These are phyloP conservation scores for Scylla paramamosain DNA, from an alignment of 1,140 invertebrate genomes.

Conservation along the genomic window DNA sequence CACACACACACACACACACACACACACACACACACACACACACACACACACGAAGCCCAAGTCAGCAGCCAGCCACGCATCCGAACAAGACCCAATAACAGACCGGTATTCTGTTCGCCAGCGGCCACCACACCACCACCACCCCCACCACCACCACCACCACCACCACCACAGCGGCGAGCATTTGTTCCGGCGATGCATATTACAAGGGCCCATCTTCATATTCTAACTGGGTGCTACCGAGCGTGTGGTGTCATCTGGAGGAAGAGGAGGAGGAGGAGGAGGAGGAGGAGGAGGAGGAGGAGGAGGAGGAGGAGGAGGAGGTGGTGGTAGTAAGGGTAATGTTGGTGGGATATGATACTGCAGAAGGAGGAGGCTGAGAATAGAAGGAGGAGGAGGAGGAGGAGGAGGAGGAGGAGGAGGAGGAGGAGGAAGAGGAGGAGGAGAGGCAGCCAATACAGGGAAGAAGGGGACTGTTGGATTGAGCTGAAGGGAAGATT, in stretches of 20 bases:
- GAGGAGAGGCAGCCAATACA: not conserved
- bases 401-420: not conserved
- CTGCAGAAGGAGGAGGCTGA: not conserved
- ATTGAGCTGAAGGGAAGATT: conserved; percentile 34
- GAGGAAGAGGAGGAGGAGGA: not conserved
- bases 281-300: conserved; percentile 32
- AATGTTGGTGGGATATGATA: not conserved
- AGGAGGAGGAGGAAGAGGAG: conserved; percentile 13
- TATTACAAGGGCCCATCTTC: conserved; percentile 73
- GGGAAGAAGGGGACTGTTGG: not conserved
- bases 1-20: too few species aligned
- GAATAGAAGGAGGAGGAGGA: conserved; percentile 15
- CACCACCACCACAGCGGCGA: conserved; percentile 16
- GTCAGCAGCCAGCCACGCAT: conserved; percentile 47
- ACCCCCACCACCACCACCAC: not conserved
- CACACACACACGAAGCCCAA: not conserved
- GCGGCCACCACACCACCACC: not conserved
- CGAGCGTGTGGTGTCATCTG: conserved; percentile 31
- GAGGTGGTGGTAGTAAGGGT: not conserved
- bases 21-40: not conserved
- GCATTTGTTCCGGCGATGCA: conserved; percentile 73
- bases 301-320: conserved; percentile 13
- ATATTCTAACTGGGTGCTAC: conserved; percentile 72
- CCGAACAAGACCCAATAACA: conserved; percentile 68
- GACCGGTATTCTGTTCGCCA: conserved; percentile 67